Evolutionary conservation across 1,140 invertebrate genomes (phyloP).

Genomic region (Bicyclus anynana): DNA sequence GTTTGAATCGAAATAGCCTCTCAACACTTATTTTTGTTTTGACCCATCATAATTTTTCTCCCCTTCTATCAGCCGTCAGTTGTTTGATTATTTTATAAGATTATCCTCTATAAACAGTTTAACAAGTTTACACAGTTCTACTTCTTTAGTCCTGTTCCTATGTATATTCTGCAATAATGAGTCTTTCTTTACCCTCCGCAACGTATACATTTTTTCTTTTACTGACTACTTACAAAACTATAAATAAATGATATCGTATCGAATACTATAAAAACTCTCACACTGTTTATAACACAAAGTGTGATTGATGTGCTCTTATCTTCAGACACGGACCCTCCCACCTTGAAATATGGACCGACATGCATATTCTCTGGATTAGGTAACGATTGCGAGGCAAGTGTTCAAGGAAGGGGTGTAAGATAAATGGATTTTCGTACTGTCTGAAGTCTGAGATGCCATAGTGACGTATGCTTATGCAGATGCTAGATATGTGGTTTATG

Average conservation of each 20-base stretch:
- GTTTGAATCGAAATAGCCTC: too few relatives aligned
- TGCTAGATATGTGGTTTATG: conserved; percentile 1
- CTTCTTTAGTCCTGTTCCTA: too few relatives aligned
- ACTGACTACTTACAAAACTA: too few relatives aligned
- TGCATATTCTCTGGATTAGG: conserved; percentile 46
- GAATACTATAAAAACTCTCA: background rate
- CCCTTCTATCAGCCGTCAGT: too few relatives aligned
- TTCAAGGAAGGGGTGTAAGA: conserved; percentile 20
- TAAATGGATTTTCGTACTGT: conserved; percentile 23
- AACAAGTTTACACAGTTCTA: too few relatives aligned
- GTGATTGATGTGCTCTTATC: conserved; percentile 67
- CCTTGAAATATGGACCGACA: conserved; percentile 47
- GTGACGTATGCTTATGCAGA: conserved; percentile 5
- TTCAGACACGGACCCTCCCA: conserved; percentile 39
- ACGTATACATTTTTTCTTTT: too few relatives aligned
- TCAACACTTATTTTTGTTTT: too few relatives aligned
- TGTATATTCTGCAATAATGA: too few relatives aligned
- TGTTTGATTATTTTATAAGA: too few relatives aligned
- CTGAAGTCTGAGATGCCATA: background rate
- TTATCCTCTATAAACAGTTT: too few relatives aligned
- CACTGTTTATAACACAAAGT: conserved; percentile 56
- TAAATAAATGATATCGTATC: background rate
- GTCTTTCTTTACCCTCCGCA: too few relatives aligned
- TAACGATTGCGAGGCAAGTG: conserved; percentile 18
- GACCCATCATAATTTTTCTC: too few relatives aligned